Evolutionary conservation across 2,113 vertebrate genomes (phyloP).

Genomic region (Mystacornis crossleyi): DNA sequence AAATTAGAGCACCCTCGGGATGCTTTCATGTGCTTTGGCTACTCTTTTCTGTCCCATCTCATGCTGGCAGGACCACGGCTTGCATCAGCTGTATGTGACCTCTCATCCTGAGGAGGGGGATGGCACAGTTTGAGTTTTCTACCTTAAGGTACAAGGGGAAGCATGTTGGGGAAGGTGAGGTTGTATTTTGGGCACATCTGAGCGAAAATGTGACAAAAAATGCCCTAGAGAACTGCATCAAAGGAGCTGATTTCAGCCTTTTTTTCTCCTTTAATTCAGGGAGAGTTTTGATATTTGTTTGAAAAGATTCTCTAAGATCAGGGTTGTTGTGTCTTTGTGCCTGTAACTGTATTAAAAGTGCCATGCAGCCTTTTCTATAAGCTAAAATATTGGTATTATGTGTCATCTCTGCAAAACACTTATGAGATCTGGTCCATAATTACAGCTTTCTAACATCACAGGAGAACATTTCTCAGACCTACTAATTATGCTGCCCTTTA

Average conservation of each 20-base stretch:
- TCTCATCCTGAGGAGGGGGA: not conserved
- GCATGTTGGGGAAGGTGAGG: not conserved
- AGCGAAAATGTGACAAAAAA: not conserved
- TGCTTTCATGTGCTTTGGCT: not conserved
- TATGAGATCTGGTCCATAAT: slow-evolving; percentile 65
- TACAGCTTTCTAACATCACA: slow-evolving; percentile 64
- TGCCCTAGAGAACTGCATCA: not conserved
- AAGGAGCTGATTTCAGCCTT: not conserved
- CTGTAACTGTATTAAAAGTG: slow-evolving; percentile 3
- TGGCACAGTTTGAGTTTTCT: not conserved
- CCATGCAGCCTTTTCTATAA: not conserved
- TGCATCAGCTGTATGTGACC: not conserved
- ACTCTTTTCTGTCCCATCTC: not conserved
- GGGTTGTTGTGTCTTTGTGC: not conserved
- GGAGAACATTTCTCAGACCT: slow-evolving; percentile 51
- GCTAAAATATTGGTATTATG: slow-evolving; percentile 18
- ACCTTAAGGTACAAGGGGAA: not conserved
- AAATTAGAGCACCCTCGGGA: not conserved
- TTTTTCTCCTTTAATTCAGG: not conserved
- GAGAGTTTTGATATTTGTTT: not conserved
- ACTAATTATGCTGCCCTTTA: slow-evolving; percentile 56
- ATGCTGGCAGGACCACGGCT: not conserved
- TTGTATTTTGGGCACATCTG: not conserved
- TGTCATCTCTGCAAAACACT: slow-evolving; percentile 66
- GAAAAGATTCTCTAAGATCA: slow-evolving; percentile 1